A percentile compares a stretch with the other conserved stretches of the same genome.
Conservation (phyloP, 2,888 invertebrate species). For the Yponomeuta cagnagella region DNA sequence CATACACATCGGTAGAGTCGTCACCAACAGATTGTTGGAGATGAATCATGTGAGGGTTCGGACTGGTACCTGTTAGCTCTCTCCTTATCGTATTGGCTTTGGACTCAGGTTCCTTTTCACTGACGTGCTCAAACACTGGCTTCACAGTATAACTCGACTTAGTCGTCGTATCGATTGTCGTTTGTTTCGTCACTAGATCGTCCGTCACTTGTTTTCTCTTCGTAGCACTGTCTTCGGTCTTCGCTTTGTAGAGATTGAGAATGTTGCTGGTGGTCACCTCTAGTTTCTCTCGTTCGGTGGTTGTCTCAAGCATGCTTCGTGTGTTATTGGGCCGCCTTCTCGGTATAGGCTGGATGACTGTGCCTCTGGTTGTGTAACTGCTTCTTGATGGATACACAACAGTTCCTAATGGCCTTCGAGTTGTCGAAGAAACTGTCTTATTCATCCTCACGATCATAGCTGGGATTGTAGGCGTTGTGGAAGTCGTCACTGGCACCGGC, state of each 20-base stretch:
- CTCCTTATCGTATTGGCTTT: slow-evolving; percentile 78
- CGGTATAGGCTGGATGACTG: slow-evolving; percentile 80
- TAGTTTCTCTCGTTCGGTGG: slow-evolving; percentile 42
- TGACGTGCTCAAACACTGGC: slow-evolving; percentile 70
- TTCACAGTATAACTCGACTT: slow-evolving; percentile 60
- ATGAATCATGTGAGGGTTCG: slow-evolving; percentile 72
- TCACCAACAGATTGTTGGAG: slow-evolving; percentile 78
- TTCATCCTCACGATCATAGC: slow-evolving; percentile 64
- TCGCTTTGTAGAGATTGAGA: slow-evolving; percentile 49
- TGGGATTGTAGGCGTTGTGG: slow-evolving; percentile 48
- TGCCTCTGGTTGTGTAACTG: slow-evolving; percentile 73
- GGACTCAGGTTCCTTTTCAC: slow-evolving; percentile 51
- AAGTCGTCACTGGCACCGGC: slow-evolving; percentile 46
- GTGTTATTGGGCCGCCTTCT: slow-evolving; percentile 63
- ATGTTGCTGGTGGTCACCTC: slow-evolving; percentile 55
- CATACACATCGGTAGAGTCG: slow-evolving; percentile 82
- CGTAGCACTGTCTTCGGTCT: slow-evolving; percentile 41
- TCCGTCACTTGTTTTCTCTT: slow-evolving; percentile 51
- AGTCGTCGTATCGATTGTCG: slow-evolving; percentile 37
- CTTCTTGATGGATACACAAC: slow-evolving; percentile 63
- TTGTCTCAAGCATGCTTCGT: slow-evolving; percentile 38
- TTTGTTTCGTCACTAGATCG: slow-evolving; percentile 57
- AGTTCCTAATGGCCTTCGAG: slow-evolving; percentile 68
- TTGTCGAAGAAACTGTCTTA: slow-evolving; percentile 68
- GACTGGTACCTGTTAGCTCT: slow-evolving; percentile 76